These are phyloP conservation scores for Pitta sordida DNA, from an alignment of 2,113 vertebrate genomes.

Conservation along the genomic window DNA sequence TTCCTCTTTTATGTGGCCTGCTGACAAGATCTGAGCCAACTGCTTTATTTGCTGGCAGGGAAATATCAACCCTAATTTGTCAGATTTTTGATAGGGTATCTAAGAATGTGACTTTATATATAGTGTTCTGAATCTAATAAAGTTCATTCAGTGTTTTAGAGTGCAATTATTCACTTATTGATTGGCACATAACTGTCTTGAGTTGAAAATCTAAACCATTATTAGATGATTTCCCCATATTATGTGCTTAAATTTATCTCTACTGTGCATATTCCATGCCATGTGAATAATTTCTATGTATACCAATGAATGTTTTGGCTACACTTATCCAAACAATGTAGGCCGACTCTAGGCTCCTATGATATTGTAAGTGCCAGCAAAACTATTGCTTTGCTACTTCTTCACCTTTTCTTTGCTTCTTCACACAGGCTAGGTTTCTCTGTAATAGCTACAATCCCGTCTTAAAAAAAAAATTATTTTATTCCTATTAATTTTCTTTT, in stretches of 20 bases:
- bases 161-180: constrained; percentile 2
- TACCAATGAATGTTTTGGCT: not conserved
- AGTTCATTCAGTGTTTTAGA: constrained; percentile 13
- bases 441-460: too few species aligned
- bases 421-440: too few species aligned
- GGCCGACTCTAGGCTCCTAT: not conserved
- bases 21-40: not conserved
- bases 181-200: not conserved
- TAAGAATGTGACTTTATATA: not conserved
- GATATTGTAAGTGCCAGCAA: not conserved
- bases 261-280: not conserved
- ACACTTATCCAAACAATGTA: not conserved
- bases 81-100: not conserved
- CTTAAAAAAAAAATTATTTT: too few species aligned
- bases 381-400: not conserved
- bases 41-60: not conserved
- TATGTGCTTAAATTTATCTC: not conserved
- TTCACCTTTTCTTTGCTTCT: too few species aligned
- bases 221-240: not conserved
- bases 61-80: not conserved
- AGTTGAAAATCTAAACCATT: not conserved
- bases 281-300: not conserved
- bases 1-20: not conserved
- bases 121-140: not conserved
- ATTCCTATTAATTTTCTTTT: not conserved